Evolutionary conservation across 2,797 vertebrate genomes (phyloP), one percentile per base, ranked within the genome.

Genomic region (Neosilurus mollespiculum): DNA sequence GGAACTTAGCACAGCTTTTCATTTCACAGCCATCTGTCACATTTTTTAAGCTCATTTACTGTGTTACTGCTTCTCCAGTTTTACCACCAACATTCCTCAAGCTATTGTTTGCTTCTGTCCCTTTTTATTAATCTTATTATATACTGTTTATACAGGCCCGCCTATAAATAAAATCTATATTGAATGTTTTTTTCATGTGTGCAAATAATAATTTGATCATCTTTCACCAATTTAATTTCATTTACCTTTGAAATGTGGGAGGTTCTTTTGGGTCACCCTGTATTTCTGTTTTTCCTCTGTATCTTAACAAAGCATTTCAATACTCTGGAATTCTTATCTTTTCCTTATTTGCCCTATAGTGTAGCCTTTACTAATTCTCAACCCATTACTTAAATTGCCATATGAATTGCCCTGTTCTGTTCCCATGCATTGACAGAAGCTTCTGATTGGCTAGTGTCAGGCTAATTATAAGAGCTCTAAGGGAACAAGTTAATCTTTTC

Each of bases 11-110:
- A 18, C 24, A 65, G n/a, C 51, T 79, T 79, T 43, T 53, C 12
- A 64, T 65, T 78, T 65, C 49, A 79, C 16, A 79, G 24, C 43
- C 77, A 79, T 79, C 43, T 65, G 61, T 65, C 20, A 51, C 8
- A 1, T 78, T 62, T 62, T n/a, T 49, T 16, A 18, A 20, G 26
- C 53, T 34, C 4, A 0, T 20, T 62, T 78, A 15, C 22, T 62
- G 76, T 64, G 59, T 51, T 26, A 58, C 22, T 62, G n/a, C 58
- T 43, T 20, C 58, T 43, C 75, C 30, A n/a, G 75, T 22, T 78
- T 34, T 49, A 24, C 6, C 58, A 34, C 24, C 22, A 37, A 76
- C 18, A 59, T 76, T 78, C 20, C 12, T 62, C 73, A 20, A 77
- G 30, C 59, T 56, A 14, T 14, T 49, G 34, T 49, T 49, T 62